Conservation (phyloP, 1,140 invertebrate genomes). For the Anagrus nilaparvatae region DNA sequence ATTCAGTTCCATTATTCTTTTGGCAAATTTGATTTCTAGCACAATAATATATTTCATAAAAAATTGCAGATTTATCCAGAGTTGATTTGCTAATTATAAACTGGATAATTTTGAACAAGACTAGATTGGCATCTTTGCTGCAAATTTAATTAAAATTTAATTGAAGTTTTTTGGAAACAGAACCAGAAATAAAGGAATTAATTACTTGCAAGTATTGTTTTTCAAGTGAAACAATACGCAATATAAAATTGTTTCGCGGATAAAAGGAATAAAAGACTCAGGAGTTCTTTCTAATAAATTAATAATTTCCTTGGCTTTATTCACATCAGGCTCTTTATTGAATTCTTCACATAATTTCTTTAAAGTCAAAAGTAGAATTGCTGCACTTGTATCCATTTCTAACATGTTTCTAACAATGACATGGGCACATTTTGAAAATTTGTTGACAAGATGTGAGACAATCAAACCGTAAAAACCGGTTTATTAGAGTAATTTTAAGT, state of each 20-base stretch:
- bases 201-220: constrained; percentile 36
- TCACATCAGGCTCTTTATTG: constrained; percentile 34
- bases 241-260: constrained; percentile 43
- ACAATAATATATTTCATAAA: constrained; percentile 39
- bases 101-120: constrained; percentile 37
- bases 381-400: no score
- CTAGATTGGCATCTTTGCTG: constrained; percentile 37
- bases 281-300: constrained; percentile 29
- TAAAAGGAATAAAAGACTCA: constrained; percentile 36
- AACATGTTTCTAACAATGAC: no score
- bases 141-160: constrained; percentile 14
- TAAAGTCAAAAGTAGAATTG: constrained; percentile 37
- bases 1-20: constrained; percentile 35
- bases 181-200: constrained; percentile 3
- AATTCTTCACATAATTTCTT: constrained; percentile 44
- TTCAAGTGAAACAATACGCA: constrained; percentile 42
- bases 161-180: constrained; percentile 16
- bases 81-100: constrained; percentile 35
- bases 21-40: constrained; percentile 43
- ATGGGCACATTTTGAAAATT: no score
- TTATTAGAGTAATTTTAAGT: no score
- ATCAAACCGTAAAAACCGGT: no score
- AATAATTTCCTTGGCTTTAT: constrained; percentile 28
- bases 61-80: constrained; percentile 39
- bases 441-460: no score